Conservation (phyloP, 2,113 vertebrate species). For the Nesogale talazaci region DNA sequence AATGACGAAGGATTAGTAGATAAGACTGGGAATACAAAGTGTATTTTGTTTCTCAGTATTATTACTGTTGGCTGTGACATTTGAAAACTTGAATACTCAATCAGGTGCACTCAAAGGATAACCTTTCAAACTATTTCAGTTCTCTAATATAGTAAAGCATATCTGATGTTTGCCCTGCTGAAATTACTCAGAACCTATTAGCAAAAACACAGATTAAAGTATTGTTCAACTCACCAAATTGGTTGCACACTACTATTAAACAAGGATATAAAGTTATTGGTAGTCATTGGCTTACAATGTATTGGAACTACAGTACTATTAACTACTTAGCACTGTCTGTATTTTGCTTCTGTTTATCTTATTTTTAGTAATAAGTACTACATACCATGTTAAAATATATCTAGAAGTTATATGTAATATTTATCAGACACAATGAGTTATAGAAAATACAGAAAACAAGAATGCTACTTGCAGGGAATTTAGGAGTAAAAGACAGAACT, state of each 20-base stretch:
- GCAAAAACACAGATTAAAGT: no score
- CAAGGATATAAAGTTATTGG: not conserved
- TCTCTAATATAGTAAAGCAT: not conserved
- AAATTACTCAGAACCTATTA: not conserved
- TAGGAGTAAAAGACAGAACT: not conserved
- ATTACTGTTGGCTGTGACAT: not conserved
- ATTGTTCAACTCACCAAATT: not conserved
- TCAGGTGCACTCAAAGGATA: not conserved
- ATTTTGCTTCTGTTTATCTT: not conserved
- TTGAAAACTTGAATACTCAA: not conserved
- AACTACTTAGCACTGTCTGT: no score
- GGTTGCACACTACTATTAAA: not conserved
- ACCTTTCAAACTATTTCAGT: not conserved
- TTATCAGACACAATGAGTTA: not conserved
- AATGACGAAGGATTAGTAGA: slow-evolving; percentile 1
- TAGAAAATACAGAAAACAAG: slow-evolving; percentile 14
- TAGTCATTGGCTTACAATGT: no score
- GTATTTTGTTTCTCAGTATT: slow-evolving; percentile 21
- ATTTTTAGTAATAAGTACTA: not conserved
- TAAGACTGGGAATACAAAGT: not conserved
- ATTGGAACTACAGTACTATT: no score
- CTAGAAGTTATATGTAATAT: not conserved
- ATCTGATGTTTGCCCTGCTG: not conserved
- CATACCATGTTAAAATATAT: not conserved
- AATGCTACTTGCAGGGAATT: no score